Base-by-base conservation (phyloP, 2,113 vertebrate species). In the Pachycephala philippinensis region DNA sequence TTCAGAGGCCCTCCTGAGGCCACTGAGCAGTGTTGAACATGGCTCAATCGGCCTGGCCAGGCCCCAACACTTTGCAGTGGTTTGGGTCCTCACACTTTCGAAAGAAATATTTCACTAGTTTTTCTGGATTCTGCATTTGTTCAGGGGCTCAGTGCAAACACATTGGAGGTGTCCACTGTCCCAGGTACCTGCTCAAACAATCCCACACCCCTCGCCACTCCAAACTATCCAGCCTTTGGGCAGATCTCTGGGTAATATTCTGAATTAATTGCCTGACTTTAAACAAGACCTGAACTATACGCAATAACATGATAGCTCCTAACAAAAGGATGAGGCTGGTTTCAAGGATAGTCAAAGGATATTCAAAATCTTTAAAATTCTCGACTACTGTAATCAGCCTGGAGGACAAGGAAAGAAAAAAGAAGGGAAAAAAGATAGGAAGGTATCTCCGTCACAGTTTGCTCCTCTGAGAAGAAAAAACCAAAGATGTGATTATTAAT, bases 131-230 rank as follows among this genome's bases (percentile, higher is more conserved):
- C 22, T 69, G 18, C 8, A 40, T 39, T 78, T 70, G 10, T 59
- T 50, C 26, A 50, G 16, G 52, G 5, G 11, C 12, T 42, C 37
- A 5, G 14, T 33, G 11, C 8, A 31, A 50, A 50, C 13, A 22
- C 5, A 31, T 3, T 37, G 37, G 44, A 50, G 15, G 6, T 31
- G 31, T 30, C 31, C 21, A 18, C 26, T 44, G 26, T 27, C 26
- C 31, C 45, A 77, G 16, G 22, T 27, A 44, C 10, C 37, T 52
- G 31, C 45, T 50, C 37, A 77, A 52, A 52, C 31, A 68, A 50
- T 52, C 11, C 22, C 14, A 50, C 7, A 7, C 5, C 21, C 11
- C 31, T 18, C 2, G 0, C 15, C 28, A 24, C 13, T 60, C 27
- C 23, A 10, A 44, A 45, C 4, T 39, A 78, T 28, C 33, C 12